A percentile compares a stretch with the other conserved stretches of the same genome.
These are phyloP conservation scores for Scortum barcoo DNA, from an alignment of 2,113 vertebrate species.

Conservation along the genomic window DNA sequence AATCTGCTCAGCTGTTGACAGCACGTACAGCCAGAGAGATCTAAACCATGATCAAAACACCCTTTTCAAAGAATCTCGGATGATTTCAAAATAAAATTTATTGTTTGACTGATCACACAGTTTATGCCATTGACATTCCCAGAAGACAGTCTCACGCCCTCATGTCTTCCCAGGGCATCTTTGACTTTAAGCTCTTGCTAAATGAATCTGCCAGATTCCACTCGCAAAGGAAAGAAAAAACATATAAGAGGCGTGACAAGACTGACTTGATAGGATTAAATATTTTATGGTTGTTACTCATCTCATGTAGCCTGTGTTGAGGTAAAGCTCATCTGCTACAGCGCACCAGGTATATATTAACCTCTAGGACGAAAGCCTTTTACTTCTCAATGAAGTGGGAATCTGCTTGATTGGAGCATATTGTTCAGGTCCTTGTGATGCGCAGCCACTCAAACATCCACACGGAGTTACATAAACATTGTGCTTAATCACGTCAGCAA, in stretches of 20 bases:
- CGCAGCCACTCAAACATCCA: conserved; percentile 3
- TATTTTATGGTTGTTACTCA: conserved; percentile 64
- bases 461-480: neutral
- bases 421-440: conserved; percentile 12
- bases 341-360: conserved; percentile 36
- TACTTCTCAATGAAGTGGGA: conserved; percentile 10
- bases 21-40: conserved; percentile 10
- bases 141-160: conserved; percentile 6
- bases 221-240: conserved; percentile 26
- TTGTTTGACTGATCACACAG: conserved; percentile 16
- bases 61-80: conserved; percentile 17
- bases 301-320: conserved; percentile 40
- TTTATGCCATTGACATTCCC: conserved; percentile 7
- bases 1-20: conserved; percentile 45
- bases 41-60: conserved; percentile 14
- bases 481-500: conserved; percentile 1
- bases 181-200: conserved; percentile 47
- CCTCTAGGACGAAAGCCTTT: conserved; percentile 19
- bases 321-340: conserved; percentile 43
- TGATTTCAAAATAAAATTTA: conserved; percentile 37
- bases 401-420: conserved; percentile 18
- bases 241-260: conserved; percentile 53
- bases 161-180: conserved; percentile 26
- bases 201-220: conserved; percentile 61
- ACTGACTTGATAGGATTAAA: conserved; percentile 68